Conservation (phyloP, 2,888 invertebrate species). For the Pheosia gnoma region DNA sequence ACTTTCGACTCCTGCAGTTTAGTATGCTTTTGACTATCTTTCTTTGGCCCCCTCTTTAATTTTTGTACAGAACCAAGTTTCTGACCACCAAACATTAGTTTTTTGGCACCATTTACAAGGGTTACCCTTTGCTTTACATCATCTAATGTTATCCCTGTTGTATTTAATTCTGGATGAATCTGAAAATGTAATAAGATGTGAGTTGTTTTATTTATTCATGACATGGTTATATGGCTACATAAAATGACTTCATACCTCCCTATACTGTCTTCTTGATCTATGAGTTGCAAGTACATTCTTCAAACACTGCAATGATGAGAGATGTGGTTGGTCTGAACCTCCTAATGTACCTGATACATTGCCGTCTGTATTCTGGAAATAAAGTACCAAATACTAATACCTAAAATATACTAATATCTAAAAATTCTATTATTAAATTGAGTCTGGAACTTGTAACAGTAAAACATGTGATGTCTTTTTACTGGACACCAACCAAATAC, state of each 20-base stretch:
- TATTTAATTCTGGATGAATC: conserved; percentile 90
- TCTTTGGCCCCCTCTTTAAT: conserved; percentile 63
- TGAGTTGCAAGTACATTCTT: conserved; percentile 88
- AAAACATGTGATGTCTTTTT: too few species aligned
- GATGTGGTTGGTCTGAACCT: conserved; percentile 61
- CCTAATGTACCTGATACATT: conserved; percentile 72
- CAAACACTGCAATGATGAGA: conserved; percentile 85
- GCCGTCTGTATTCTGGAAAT: conserved; percentile 58
- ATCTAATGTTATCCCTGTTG: conserved; percentile 89
- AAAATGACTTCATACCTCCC: conserved; percentile 80
- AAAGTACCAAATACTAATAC: not conserved
- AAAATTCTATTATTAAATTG: too few species aligned
- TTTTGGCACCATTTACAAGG: conserved; percentile 78
- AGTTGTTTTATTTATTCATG: not conserved
- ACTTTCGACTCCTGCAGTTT: conserved; percentile 53
- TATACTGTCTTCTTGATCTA: conserved; percentile 87
- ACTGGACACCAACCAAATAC: too few species aligned
- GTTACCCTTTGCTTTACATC: conserved; percentile 82
- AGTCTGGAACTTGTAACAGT: too few species aligned
- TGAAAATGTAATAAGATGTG: conserved; percentile 42
- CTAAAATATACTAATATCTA: too few species aligned
- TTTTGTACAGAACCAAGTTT: conserved; percentile 66
- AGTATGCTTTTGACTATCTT: conserved; percentile 56
- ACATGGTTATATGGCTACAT: not conserved
- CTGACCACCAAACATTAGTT: conserved; percentile 75